phyloP scores from a whole-genome alignment of 2,888 invertebrate genomes.

The Adineta ricciae region DNA sequence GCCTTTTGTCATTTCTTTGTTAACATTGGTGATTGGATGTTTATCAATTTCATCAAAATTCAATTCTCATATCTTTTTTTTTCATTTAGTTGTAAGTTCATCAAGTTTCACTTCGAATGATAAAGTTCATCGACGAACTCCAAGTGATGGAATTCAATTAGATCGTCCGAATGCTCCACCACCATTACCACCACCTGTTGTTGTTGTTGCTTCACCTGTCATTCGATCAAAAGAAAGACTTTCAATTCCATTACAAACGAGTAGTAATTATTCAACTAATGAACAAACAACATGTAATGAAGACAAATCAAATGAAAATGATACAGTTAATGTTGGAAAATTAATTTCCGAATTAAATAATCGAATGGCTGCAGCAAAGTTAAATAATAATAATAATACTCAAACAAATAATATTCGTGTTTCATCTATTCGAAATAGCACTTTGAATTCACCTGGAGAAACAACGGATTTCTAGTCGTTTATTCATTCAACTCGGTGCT shows the following conservation, averaged over 20 bases:
- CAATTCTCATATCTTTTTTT: background rate
- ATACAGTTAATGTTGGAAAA: background rate
- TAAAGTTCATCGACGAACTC: background rate
- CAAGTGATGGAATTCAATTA: background rate
- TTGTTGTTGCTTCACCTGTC: background rate
- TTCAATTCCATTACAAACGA: background rate
- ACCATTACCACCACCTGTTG: background rate
- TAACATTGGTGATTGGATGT: too few relatives aligned
- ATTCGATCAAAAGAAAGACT: background rate
- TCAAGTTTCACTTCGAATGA: background rate
- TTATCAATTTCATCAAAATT: too few relatives aligned
- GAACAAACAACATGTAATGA: background rate
- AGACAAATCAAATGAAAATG: background rate
- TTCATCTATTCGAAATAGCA: background rate
- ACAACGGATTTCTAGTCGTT: background rate
- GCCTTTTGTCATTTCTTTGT: too few relatives aligned
- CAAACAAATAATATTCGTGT: background rate
- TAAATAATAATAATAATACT: background rate
- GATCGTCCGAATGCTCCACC: background rate
- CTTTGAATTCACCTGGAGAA: background rate
- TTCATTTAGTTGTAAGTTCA: background rate
- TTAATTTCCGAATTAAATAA: constrained; percentile 14
- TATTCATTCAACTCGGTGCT: background rate
- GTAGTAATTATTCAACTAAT: background rate
- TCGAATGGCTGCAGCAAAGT: background rate